Percentiles rank a stretch among this genome's conserved stretches.
Evolutionary conservation across 35 echinoderm and acorn worm genomes (phyloP).

Genomic region (Acanthaster planci): DNA sequence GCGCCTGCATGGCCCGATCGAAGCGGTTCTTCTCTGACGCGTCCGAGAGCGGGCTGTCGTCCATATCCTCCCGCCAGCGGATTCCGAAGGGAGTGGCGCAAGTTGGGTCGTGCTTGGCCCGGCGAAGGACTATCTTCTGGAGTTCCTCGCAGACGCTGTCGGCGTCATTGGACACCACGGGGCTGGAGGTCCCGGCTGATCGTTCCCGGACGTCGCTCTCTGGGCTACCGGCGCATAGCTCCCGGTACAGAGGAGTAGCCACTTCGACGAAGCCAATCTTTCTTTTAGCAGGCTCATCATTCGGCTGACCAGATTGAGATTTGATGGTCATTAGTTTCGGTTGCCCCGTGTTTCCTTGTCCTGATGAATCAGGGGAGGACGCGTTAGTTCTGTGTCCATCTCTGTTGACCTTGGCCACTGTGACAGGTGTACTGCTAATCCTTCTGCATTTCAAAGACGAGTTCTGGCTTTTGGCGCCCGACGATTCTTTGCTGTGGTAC

Average conservation of each 20-base stretch:
- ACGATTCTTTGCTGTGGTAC: not conserved
- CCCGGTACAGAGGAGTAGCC: not conserved
- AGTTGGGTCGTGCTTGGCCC: not conserved
- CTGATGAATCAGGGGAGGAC: not conserved
- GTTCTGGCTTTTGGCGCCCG: not conserved
- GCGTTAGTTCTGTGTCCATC: not conserved
- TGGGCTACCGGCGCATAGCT: not conserved
- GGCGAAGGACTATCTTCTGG: not conserved
- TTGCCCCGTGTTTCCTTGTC: not conserved
- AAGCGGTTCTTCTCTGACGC: not conserved
- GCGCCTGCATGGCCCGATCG: not conserved
- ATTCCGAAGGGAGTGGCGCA: not conserved
- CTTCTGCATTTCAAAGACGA: not conserved
- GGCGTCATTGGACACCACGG: not conserved
- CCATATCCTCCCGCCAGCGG: not conserved
- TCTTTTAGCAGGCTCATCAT: not conserved
- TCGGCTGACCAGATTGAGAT: too few species aligned
- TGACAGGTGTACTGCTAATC: not conserved
- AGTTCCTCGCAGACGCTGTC: slow-evolving; percentile 29
- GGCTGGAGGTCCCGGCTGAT: not conserved
- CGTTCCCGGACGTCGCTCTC: not conserved
- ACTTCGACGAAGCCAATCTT: slow-evolving; percentile 3
- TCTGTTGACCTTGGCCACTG: not conserved
- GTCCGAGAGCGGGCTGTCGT: not conserved
- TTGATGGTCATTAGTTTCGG: not conserved